A percentile compares a stretch with the other conserved stretches of the same genome.
phyloP scores from a whole-genome alignment of 1,140 invertebrate species.

The Cotesia typhae region DNA sequence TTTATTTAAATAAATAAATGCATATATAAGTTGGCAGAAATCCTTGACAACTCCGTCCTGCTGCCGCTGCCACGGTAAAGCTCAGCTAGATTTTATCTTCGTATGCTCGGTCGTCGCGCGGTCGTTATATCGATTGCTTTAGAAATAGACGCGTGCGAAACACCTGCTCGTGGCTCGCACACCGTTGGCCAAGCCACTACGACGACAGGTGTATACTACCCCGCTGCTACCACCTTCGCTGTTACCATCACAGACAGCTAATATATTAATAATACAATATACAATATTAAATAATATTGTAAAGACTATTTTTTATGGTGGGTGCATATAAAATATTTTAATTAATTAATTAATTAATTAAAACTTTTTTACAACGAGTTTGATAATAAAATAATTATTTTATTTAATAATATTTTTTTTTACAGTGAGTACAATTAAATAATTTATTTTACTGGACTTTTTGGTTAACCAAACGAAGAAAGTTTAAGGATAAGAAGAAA shows the following conservation, averaged over 20 bases:
- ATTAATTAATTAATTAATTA: too few species aligned
- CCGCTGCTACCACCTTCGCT: background rate
- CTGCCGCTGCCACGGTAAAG: constrained; percentile 20
- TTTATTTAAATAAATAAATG: too few species aligned
- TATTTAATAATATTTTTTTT: background rate
- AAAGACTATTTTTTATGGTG: too few species aligned
- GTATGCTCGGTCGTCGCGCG: background rate
- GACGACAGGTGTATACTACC: constrained; percentile 37
- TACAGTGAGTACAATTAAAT: too few species aligned
- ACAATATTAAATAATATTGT: too few species aligned
- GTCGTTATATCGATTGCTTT: constrained; percentile 44
- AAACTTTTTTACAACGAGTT: too few species aligned
- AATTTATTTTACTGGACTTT: background rate
- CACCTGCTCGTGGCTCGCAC: constrained; percentile 38
- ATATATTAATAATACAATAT: too few species aligned
- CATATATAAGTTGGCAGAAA: background rate
- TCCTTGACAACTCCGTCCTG: constrained; percentile 24
- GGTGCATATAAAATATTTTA: too few species aligned
- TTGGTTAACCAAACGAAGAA: background rate
- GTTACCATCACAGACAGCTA: too few species aligned
- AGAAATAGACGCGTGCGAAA: constrained; percentile 45
- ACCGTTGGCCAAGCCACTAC: constrained; percentile 14
- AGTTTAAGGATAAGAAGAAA: background rate
- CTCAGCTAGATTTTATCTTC: constrained; percentile 14
- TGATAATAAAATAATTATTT: background rate